A percentile compares a stretch with the other conserved stretches of the same genome.
phyloP scores from a whole-genome alignment of 1,140 invertebrate genomes.

The Drosophila nebulosa region DNA sequence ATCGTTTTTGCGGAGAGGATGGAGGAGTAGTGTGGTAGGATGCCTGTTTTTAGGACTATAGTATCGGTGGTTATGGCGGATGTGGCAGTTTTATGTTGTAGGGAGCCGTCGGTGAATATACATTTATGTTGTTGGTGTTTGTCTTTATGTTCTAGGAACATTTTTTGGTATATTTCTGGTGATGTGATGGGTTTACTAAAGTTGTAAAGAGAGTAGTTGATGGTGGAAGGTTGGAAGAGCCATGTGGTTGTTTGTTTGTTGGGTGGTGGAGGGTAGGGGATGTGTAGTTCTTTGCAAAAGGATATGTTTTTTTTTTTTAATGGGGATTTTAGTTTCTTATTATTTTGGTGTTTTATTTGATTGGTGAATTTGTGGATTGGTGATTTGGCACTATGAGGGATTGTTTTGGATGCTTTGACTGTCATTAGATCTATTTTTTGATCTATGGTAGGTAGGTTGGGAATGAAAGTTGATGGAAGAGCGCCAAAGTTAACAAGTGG shows the following conservation, averaged over 20 bases:
- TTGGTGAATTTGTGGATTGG: background rate
- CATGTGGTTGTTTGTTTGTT: background rate
- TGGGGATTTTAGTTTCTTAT: too few species aligned
- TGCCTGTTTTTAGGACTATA: background rate
- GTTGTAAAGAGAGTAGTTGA: background rate
- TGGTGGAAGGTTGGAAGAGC: background rate
- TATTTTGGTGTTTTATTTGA: background rate
- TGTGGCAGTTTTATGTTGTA: background rate
- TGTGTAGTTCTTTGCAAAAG: background rate
- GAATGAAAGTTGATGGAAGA: too few species aligned
- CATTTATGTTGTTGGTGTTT: background rate
- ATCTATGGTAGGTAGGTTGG: too few species aligned
- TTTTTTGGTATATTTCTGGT: background rate
- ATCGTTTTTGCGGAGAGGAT: background rate
- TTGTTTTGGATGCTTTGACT: background rate
- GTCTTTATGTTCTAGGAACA: background rate
- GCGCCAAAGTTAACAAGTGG: too few species aligned
- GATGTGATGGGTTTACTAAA: background rate
- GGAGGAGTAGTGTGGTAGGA: background rate
- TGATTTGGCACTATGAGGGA: background rate
- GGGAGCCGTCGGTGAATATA: background rate
- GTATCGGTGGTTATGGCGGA: background rate
- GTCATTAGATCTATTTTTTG: background rate
- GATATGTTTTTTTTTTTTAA: too few species aligned
- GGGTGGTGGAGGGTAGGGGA: background rate